phyloP scores from a whole-genome alignment of 2,797 vertebrate species.

The Otolemur crassicaudatus region DNA sequence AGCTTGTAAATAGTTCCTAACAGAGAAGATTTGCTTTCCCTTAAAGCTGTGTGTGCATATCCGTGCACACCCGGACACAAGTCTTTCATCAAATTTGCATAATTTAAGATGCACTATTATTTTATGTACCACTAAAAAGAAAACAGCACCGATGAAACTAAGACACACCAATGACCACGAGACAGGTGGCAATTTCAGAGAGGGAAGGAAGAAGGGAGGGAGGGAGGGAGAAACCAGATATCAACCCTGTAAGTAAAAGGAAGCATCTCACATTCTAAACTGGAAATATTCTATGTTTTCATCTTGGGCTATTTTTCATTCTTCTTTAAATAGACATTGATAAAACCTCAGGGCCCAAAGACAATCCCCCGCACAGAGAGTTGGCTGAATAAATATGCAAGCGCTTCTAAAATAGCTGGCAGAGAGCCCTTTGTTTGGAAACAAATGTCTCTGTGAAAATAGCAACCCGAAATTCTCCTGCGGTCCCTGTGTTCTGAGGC shows the following conservation, averaged over 20 bases:
- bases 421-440: constrained; percentile 77
- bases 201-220: too few species aligned
- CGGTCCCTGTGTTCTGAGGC: constrained; percentile 42
- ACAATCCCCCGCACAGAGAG: constrained; percentile 58
- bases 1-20: constrained; percentile 48
- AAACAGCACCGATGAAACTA: background rate
- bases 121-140: background rate
- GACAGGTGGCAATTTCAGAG: constrained; percentile 38
- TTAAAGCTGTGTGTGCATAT: background rate
- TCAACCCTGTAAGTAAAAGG: constrained; percentile 36
- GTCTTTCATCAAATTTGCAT: background rate
- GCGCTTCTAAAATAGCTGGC: constrained; percentile 68
- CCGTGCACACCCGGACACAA: too few species aligned
- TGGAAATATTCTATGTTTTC: constrained; percentile 67
- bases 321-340: constrained; percentile 77
- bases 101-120: background rate
- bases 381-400: constrained; percentile 72
- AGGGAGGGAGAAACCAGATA: constrained; percentile 22
- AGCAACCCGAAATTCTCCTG: background rate
- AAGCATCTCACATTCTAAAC: constrained; percentile 39
- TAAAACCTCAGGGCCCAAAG: constrained; percentile 64
- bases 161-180: background rate
- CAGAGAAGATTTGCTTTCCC: constrained; percentile 10
- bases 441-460: constrained; percentile 70
- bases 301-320: constrained; percentile 69